Conservation (phyloP, 2,888 invertebrate species). For the Xanthorhoe designata region DNA sequence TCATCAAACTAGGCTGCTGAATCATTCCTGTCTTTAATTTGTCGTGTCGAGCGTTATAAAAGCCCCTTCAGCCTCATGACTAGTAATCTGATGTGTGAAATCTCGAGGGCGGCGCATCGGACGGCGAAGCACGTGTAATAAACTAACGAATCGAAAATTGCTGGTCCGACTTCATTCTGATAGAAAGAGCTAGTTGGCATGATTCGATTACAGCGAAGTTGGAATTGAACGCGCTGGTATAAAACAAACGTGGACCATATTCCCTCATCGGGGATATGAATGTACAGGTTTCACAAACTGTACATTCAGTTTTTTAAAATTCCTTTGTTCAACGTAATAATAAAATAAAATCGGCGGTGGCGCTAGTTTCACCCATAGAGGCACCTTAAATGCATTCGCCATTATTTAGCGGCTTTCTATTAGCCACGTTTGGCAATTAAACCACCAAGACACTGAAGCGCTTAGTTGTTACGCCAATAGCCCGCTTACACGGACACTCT, state of each 20-base stretch:
- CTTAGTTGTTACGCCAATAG: too few species aligned
- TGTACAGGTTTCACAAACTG: too few species aligned
- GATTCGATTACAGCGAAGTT: conserved; percentile 18
- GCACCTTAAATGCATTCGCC: too few species aligned
- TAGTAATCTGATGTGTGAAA: conserved; percentile 49
- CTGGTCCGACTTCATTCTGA: conserved; percentile 28
- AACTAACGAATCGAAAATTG: conserved; percentile 39
- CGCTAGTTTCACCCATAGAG: too few species aligned
- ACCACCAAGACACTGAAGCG: too few species aligned
- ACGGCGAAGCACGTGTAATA: conserved; percentile 34
- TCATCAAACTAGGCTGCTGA: too few species aligned
- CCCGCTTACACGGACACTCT: too few species aligned
- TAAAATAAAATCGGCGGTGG: too few species aligned
- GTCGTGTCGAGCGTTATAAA: neutral
- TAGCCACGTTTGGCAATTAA: too few species aligned
- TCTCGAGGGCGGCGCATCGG: conserved; percentile 46
- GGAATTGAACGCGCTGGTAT: neutral
- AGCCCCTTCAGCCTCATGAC: conserved; percentile 4
- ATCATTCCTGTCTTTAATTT: neutral
- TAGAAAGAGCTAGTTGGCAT: conserved; percentile 24
- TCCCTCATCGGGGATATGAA: neutral
- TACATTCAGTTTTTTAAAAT: too few species aligned
- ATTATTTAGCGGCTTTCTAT: too few species aligned
- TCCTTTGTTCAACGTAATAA: too few species aligned
- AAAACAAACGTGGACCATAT: neutral